Evolutionary conservation across 64 coral and sea anemone species (phyloP), one percentile per base, ranked within the genome.

Genomic region (Pocillopora damicornis): DNA sequence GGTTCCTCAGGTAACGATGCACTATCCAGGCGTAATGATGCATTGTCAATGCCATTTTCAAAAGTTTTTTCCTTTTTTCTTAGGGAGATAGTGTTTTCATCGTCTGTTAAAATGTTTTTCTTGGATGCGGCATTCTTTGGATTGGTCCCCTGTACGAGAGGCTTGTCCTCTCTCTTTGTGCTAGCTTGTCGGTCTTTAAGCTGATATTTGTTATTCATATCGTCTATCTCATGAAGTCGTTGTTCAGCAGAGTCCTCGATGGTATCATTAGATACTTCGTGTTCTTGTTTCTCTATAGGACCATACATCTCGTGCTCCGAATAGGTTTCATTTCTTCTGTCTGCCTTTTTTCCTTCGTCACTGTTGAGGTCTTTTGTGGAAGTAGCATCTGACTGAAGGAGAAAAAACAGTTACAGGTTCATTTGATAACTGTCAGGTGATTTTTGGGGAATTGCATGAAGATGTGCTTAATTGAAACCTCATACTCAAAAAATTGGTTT

Each of bases 271-370:
- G 18, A 77, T 71, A 23, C 20, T 11, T 71, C 67, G 25, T 71
- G 25, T 71, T 71, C 67, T 23, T n/a, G 67, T 18, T 23, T n/a
- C 18, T 71, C 67, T 7, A 71, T 2, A 36, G 42, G 75, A 11
- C 35, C 18, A 18, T 57, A 57, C 10, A 58, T 77, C 12, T 73
- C 65, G 23, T 18, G 38, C 37, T 85, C 81, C 72, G 37, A 11
- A 73, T 72, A 85, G 13, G 81, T 85, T 20, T 85, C 35, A 45
- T 85, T 85, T 85, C 81, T 35, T 38, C 65, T 71, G 22, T 73
- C 64, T 58, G 64, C 35, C 25, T 35, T 15, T 85, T 67, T 38
- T 23, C 36, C 67, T 23, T n/a, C 67, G n/a, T 71, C 67, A 25
- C 8, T 71, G 20, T n/a, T 71, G n/a, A 25, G 22, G 22, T 23